Conservation (phyloP, 2,797 vertebrate genomes). For the Gallinago stenura region DNA sequence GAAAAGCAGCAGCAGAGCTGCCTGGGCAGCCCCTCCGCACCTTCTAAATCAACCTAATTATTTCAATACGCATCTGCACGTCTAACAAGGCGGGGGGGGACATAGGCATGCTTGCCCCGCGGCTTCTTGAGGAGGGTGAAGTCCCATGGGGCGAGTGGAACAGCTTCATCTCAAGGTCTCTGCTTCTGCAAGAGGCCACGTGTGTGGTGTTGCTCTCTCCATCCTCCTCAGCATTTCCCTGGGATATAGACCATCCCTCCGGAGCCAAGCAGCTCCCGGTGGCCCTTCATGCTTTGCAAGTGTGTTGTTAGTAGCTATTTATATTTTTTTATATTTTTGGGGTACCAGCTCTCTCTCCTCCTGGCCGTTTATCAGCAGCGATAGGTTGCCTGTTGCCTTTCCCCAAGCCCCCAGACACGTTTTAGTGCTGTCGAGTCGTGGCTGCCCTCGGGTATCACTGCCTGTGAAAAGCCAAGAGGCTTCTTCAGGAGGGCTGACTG, state of each 20-base stretch:
- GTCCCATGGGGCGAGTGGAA: accelerated
- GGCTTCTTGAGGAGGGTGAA: background rate
- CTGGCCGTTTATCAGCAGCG: background rate
- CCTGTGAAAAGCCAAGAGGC: background rate
- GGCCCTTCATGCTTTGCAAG: background rate
- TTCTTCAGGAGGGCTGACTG: background rate
- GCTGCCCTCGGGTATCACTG: background rate
- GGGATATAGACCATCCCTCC: accelerated
- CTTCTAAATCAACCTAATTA: background rate
- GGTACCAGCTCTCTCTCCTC: background rate
- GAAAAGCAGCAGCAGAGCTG: accelerated
- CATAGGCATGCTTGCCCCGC: accelerated
- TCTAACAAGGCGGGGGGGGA: background rate
- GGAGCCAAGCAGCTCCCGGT: background rate
- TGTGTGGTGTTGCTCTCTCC: background rate
- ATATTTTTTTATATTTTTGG: background rate
- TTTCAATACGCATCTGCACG: accelerated
- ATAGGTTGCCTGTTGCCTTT: background rate
- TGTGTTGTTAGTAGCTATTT: background rate
- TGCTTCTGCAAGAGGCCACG: background rate
- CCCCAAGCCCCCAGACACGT: background rate
- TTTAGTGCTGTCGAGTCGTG: background rate
- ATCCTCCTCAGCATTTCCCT: background rate
- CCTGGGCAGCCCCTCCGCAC: background rate
- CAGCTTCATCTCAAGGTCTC: background rate